Base-by-base conservation (phyloP, 2,113 vertebrate species). In the Merops nubicus region DNA sequence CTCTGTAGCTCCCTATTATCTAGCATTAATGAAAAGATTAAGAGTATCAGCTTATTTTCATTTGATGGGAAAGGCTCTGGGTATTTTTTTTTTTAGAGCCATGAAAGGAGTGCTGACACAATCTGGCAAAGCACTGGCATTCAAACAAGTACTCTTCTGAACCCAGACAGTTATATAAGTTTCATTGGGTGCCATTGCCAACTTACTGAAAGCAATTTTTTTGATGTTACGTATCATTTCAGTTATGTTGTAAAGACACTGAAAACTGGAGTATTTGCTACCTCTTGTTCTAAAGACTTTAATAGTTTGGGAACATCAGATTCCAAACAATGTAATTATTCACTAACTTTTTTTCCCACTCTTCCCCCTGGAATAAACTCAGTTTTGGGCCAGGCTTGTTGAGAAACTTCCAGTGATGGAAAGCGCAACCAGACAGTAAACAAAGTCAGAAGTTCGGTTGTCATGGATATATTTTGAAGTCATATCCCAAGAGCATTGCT, bases 81-180 rank as follows among this genome's bases (percentile, higher is more conserved):
- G 18, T 5, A 26, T 31, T 25, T 4, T 38, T 93, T 65, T 88
- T 94, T 92, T 88, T 80, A 23, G 68, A 78, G 47, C 48, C 68
- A 91, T 96, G 92, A 96, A 96, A 96, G 64, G 65, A 94, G 75
- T 79, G 79, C 92, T 97, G 96, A 96, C 85, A 96, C 79, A 91
- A 94, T 95, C 79, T 95, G 93, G 92, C 93, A 96, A 96, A 95
- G 85, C 34, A 53, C 54, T 96, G 96, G 92, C 92, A 92, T 92
- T 95, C 91, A 91, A 93, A 95, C 88, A 96, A 97, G n/a, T 72
- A 77, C 85, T 95, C 94, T 93, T 95, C 76, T 92, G 76, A 95
- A 75, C 53, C 56, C 92, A 95, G 91, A 95, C 94, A 86, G 92
- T 96, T 96, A 93, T 73, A 84, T 78, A 97, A 93, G 91, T 93